Evolutionary conservation across 2,113 vertebrate species (phyloP).

Genomic region (Cottus gobio): DNA sequence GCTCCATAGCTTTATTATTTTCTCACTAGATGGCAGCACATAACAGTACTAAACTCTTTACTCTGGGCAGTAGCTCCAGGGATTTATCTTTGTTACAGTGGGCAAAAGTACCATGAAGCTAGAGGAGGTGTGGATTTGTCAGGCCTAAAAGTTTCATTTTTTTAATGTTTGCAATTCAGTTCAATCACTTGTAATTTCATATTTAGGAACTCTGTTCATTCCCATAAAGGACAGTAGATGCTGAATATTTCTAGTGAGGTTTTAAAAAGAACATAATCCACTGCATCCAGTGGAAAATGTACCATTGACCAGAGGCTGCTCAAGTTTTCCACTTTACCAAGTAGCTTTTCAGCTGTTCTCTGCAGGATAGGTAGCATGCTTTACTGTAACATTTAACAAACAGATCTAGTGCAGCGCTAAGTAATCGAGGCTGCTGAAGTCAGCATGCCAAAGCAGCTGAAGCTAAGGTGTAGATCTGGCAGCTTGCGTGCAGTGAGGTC

Average conservation of each 20-base stretch:
- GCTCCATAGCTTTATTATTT: conserved; percentile 1
- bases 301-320: conserved; percentile 38
- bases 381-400: conserved; percentile 19
- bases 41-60: conserved; percentile 16
- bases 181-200: conserved; percentile 4
- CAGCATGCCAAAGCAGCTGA: conserved; percentile 56
- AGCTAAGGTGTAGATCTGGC: conserved; percentile 39
- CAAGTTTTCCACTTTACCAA: conserved; percentile 47
- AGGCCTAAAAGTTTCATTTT: not conserved
- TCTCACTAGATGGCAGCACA: conserved; percentile 76
- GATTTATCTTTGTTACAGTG: not conserved
- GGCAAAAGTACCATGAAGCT: not conserved
- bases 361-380: conserved; percentile 3
- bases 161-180: not conserved
- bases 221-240: conserved; percentile 23
- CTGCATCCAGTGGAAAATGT: conserved; percentile 43
- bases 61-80: not conserved
- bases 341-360: conserved; percentile 33
- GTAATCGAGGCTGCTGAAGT: conserved; percentile 57
- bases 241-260: conserved; percentile 43
- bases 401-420: conserved; percentile 43
- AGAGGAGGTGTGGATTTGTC: not conserved
- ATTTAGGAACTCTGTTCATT: conserved; percentile 21
- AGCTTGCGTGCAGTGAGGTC: conserved; percentile 37
- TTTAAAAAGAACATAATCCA: conserved; percentile 15